Conservation (phyloP, 2,888 invertebrate species). For the Plebejus melissa region DNA sequence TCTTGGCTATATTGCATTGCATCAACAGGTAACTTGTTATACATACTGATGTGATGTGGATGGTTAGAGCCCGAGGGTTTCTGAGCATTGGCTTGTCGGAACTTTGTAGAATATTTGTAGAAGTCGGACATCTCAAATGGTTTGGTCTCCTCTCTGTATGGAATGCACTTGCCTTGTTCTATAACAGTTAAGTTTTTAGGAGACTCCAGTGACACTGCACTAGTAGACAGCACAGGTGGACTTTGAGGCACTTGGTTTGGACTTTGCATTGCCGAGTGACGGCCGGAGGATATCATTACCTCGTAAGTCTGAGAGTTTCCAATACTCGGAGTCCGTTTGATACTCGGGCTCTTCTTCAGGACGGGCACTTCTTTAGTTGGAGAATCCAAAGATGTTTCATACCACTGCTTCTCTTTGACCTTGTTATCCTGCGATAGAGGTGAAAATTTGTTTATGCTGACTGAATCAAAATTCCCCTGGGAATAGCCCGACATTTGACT, state of each 20-base stretch:
- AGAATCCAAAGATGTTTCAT: slow-evolving; percentile 83
- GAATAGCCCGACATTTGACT: slow-evolving; percentile 68
- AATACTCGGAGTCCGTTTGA: slow-evolving; percentile 78
- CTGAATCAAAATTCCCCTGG: slow-evolving; percentile 61
- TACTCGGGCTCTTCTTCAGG: slow-evolving; percentile 66
- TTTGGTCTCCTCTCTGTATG: slow-evolving; percentile 95
- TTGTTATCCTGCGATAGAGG: slow-evolving; percentile 67
- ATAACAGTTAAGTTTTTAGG: slow-evolving; percentile 91
- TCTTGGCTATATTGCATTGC: slow-evolving; percentile 65
- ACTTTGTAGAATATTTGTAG: slow-evolving; percentile 97
- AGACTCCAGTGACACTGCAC: slow-evolving; percentile 83
- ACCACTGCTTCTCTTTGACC: slow-evolving; percentile 82
- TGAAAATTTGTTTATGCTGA: slow-evolving; percentile 66
- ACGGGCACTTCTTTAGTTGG: slow-evolving; percentile 62
- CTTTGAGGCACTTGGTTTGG: slow-evolving; percentile 60
- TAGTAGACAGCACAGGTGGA: slow-evolving; percentile 62
- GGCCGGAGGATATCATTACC: slow-evolving; percentile 64
- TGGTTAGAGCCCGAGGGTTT: slow-evolving; percentile 51
- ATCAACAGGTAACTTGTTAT: slow-evolving; percentile 67
- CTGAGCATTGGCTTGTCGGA: slow-evolving; percentile 80
- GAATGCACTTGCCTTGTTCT: slow-evolving; percentile 93
- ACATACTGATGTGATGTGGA: slow-evolving; percentile 51
- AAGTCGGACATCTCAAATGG: slow-evolving; percentile 99
- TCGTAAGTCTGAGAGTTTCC: slow-evolving; percentile 73
- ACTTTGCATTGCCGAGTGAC: slow-evolving; percentile 70